Conservation (phyloP, 1,140 invertebrate genomes). For the Brachionus rubens region DNA sequence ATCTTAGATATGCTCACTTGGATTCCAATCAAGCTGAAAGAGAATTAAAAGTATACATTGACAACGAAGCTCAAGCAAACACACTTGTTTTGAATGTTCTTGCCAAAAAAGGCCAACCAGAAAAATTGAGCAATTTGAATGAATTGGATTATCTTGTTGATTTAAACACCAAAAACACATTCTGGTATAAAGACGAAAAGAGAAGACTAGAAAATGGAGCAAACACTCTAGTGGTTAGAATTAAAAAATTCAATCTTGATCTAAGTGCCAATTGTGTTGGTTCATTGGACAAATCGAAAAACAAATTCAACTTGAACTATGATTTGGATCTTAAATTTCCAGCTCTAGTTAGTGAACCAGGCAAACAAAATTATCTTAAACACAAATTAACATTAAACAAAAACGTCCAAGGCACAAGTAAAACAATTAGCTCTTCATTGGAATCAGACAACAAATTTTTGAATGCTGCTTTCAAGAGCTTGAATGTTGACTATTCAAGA, state of each 20-base stretch:
- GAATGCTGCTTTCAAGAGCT: background rate
- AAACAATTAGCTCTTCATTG: background rate
- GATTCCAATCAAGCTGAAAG: constrained; percentile 8
- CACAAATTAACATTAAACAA: background rate
- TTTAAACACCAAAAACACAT: background rate
- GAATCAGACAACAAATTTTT: constrained; percentile 13
- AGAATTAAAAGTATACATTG: constrained; percentile 1
- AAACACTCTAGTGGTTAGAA: background rate
- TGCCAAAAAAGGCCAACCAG: constrained; percentile 23
- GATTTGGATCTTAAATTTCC: background rate
- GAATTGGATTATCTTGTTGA: constrained; percentile 1
- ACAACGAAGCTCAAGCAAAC: constrained; percentile 24
- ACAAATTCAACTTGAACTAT: background rate
- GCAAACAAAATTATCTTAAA: background rate
- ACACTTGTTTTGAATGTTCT: background rate
- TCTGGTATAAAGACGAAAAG: background rate
- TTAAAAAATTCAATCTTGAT: background rate
- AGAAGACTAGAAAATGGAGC: background rate
- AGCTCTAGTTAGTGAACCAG: constrained; percentile 1
- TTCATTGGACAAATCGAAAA: background rate
- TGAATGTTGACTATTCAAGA: constrained; percentile 22
- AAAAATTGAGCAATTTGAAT: background rate
- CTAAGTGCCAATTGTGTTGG: background rate
- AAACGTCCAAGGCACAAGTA: background rate
- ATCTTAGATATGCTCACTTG: constrained; percentile 13